Evolutionary conservation across 2,888 invertebrate species (phyloP), one percentile per base, ranked within the genome.

Genomic region (Sesia bembeciformis): DNA sequence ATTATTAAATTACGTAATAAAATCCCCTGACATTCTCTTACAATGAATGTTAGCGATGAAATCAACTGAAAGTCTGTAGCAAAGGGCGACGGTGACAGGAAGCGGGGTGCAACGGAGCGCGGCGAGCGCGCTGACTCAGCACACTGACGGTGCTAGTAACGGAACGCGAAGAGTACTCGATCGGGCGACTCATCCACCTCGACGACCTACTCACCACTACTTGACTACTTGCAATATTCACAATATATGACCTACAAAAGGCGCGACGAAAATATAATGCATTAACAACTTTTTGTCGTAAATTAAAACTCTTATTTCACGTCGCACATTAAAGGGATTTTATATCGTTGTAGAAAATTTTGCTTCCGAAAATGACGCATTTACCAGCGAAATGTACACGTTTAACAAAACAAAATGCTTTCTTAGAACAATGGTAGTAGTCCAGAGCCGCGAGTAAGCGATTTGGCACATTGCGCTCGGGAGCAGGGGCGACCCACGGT

Each of bases 401-500:
- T 43, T 43, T 46, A 46, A 46, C 46, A 46, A 46, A 46, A 46
- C 46, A 46, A 46, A 46, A 46, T 46, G 46, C 8, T 46, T n/a
- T 3, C 46, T 8, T 46, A 46, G 64, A 67, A 71, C 75, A 67
- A 68, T 73, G 70, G 81, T 84, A 78, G 71, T 60, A 67, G 68
- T 64, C 60, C 64, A 67, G 74, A 72, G 76, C 72, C 76, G 80
- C 83, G 84, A 84, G 78, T 84, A 86, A 85, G 84, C 86, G 87
- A 84, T 86, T 87, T 85, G 84, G 86, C 84, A 85, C 86, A 84
- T 82, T 77, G 83, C 83, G 78, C 84, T 71, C 76, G 75, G 71
- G 71, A 69, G 73, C 39, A 39, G 74, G 74, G 74, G 72, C 78
- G 74, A 76, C 72, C 78, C 80, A 68, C 79, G 76, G 74, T 72